Evolutionary conservation across 2,888 invertebrate genomes (phyloP).

Genomic region (Drosophila koepferae): DNA sequence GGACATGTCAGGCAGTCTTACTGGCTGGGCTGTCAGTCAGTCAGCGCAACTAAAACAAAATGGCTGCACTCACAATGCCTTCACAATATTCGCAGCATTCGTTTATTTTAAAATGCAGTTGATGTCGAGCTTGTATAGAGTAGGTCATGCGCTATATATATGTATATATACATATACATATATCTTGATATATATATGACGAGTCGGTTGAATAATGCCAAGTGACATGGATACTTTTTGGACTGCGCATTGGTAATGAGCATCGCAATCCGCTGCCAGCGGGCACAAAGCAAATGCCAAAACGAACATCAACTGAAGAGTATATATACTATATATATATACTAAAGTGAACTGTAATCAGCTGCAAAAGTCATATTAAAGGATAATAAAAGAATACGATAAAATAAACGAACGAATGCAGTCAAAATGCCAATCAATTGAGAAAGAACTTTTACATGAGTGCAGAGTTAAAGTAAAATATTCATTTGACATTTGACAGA

Average conservation of each 20-base stretch:
- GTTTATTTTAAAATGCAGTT: constrained; percentile 70
- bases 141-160: constrained; percentile 49
- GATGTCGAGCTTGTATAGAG: constrained; percentile 40
- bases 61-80: constrained; percentile 48
- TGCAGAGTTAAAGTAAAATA: neutral
- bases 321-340: constrained; percentile 3
- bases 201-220: constrained; percentile 52
- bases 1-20: constrained; percentile 45
- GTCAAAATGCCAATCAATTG: constrained; percentile 2
- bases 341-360: constrained; percentile 42
- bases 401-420: constrained; percentile 16
- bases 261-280: constrained; percentile 25
- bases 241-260: constrained; percentile 57
- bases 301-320: constrained; percentile 18
- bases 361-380: constrained; percentile 27
- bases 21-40: constrained; percentile 54
- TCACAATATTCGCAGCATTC: constrained; percentile 46
- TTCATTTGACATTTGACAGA: neutral
- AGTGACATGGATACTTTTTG: constrained; percentile 61
- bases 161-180: constrained; percentile 4
- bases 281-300: constrained; percentile 42
- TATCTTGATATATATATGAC: constrained; percentile 7
- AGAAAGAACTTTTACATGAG: neutral
- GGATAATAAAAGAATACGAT: constrained; percentile 37
- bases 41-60: constrained; percentile 58